phyloP scores from a whole-genome alignment of 2,797 vertebrate species.

The Centropyge bicolor region DNA sequence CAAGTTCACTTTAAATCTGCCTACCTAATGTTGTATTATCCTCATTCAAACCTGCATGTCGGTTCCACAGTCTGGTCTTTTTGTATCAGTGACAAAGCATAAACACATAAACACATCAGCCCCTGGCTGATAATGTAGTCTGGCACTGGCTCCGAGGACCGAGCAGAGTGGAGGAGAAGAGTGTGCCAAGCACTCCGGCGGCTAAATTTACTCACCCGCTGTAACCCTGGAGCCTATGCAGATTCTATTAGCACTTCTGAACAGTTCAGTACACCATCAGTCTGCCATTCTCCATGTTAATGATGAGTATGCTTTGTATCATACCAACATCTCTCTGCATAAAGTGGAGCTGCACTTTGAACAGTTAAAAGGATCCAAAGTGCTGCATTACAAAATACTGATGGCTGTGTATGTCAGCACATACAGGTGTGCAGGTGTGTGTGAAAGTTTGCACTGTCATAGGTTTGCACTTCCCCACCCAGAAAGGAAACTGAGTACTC shows the following conservation, averaged over 20 bases:
- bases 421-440: neutral
- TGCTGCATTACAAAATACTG: neutral
- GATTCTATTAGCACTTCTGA: conserved; percentile 62
- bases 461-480: neutral
- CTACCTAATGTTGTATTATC: conserved; percentile 5
- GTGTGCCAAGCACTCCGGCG: conserved; percentile 65
- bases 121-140: conserved; percentile 69
- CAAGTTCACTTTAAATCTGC: neutral
- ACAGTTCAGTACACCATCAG: conserved; percentile 47
- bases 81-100: conserved; percentile 66
- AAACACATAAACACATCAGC: conserved; percentile 73
- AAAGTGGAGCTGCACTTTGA: conserved; percentile 11
- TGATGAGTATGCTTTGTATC: conserved; percentile 42
- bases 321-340: conserved; percentile 29
- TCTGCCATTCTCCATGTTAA: conserved; percentile 33
- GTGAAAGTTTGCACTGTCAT: neutral
- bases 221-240: conserved; percentile 56
- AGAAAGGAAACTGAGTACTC: conserved; percentile 21
- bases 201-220: conserved; percentile 72
- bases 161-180: conserved; percentile 47
- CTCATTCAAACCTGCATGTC: conserved; percentile 41
- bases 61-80: conserved; percentile 39
- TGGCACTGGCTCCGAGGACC: conserved; percentile 61
- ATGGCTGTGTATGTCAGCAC: neutral
- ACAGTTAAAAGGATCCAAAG: neutral